Evolutionary conservation across 2,888 invertebrate species (phyloP).

Genomic region (Andrena chrysosceles): DNA sequence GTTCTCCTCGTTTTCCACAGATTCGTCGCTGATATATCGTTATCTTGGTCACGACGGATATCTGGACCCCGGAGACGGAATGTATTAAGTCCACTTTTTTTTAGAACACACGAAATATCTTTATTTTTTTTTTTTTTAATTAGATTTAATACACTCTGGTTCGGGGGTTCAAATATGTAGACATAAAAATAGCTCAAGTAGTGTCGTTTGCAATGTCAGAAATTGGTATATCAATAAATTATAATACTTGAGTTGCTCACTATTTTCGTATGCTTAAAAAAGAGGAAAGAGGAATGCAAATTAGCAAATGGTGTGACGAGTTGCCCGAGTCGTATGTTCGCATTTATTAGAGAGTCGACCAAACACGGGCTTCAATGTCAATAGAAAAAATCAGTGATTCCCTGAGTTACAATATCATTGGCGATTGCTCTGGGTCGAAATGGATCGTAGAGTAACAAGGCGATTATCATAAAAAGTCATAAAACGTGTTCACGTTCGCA

Average conservation of each 20-base stretch:
- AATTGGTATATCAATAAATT: neutral
- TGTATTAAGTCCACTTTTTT: neutral
- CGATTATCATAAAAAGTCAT: neutral
- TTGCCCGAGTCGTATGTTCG: slow-evolving; percentile 36
- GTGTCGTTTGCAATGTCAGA: too few relatives aligned
- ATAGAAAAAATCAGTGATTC: slow-evolving; percentile 33
- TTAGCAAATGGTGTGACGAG: neutral
- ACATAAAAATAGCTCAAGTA: too few relatives aligned
- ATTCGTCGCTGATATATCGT: neutral
- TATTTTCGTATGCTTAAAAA: too few relatives aligned
- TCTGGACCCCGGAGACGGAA: neutral
- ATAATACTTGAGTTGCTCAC: neutral
- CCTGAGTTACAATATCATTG: slow-evolving; percentile 17
- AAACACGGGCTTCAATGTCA: slow-evolving; percentile 34
- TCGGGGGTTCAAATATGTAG: too few relatives aligned
- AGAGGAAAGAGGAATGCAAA: neutral
- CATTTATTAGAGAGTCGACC: slow-evolving; percentile 1
- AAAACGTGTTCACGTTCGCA: slow-evolving; percentile 3
- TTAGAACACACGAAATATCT: too few relatives aligned
- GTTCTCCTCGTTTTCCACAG: slow-evolving; percentile 2
- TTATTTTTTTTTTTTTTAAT: too few relatives aligned
- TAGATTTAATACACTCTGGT: too few relatives aligned
- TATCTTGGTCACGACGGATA: neutral
- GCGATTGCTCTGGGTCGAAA: slow-evolving; percentile 2
- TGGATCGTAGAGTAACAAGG: neutral